Conservation (phyloP, 2,888 invertebrate genomes). For the Dasypolia templi region DNA sequence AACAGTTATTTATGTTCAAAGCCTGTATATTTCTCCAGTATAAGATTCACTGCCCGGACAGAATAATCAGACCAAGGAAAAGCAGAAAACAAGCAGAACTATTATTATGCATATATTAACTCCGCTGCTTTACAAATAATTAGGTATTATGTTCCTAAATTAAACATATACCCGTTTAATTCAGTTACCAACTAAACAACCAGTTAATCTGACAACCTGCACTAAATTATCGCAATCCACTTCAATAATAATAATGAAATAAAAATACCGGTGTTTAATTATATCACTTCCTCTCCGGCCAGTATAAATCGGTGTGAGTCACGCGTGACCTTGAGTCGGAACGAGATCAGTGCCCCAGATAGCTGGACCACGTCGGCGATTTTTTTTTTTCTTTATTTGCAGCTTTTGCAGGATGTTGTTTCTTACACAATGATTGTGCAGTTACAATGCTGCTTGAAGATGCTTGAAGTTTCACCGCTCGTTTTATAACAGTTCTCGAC, state of each 20-base stretch:
- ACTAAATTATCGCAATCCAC: slow-evolving; percentile 11
- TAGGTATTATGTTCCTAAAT: neutral
- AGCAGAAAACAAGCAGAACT: neutral
- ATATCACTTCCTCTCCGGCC: slow-evolving; percentile 15
- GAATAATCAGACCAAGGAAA: neutral
- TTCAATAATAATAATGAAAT: slow-evolving; percentile 25
- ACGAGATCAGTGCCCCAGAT: slow-evolving; percentile 56
- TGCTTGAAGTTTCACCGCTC: neutral
- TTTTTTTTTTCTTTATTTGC: slow-evolving; percentile 29
- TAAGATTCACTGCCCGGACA: neutral
- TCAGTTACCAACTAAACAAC: slow-evolving; percentile 5
- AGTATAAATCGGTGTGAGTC: slow-evolving; percentile 30
- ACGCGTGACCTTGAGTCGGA: slow-evolving; percentile 38
- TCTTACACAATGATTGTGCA: slow-evolving; percentile 5
- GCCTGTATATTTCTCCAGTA: neutral
- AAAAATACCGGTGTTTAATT: slow-evolving; percentile 27
- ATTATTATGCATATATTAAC: neutral
- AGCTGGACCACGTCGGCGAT: slow-evolving; percentile 22
- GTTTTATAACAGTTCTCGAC: no score
- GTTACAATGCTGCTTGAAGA: neutral
- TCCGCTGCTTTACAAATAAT: neutral
- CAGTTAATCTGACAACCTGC: slow-evolving; percentile 13
- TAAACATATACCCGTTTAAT: slow-evolving; percentile 1
- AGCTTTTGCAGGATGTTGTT: slow-evolving; percentile 28
- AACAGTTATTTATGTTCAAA: no score